Base-by-base conservation (phyloP, 2,797 vertebrate species). In the Leucoraja ocellata region DNA sequence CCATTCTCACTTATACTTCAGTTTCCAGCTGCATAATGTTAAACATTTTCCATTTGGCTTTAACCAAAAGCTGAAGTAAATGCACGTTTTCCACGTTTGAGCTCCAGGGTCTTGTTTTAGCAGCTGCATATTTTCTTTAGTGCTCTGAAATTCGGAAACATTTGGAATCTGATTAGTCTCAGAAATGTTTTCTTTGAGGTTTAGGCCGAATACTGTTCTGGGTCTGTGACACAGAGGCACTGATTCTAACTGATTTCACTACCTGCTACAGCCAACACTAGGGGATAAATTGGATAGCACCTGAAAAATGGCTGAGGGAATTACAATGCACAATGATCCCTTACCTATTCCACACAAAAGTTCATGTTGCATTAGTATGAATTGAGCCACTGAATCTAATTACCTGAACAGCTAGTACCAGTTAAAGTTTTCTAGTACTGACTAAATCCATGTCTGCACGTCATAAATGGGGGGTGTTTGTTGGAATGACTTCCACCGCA, bases 1-100 rank as follows among this genome's bases (percentile, higher is more conserved):
- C 68, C 90, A 74, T 23, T 91, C 68, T 71, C 46, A 76, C 4
- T 92, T 39, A 28, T 13, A 91, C 73, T 76, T 13, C 46, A 46
- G 54, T 39, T 92, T 76, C 90, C 71, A 92, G 71, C 71, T 92
- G 90, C 73, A 92, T n/a, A 76, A 92, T 54, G 39, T 92, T 74
- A 76, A 92, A 28, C 39, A 54, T 92, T 92, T 92, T 92, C 90
- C 68, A 74, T 74, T 76, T 92, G 84, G 36, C 84, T 91, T 25
- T 21, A 54, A 54, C 46, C 76, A 71, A 92, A 92, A 76, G 73
- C 90, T 76, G 36, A 76, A 76, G 36, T 76, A 92, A 74, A 74
- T 92, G 71, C 23, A 58, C 68, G 76, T 92, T 92, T 92, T 92
- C 90, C 90, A 74, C 68, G n/a, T 54, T 74, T 92, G 23, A 92